Percentiles rank a stretch among this genome's conserved stretches.
Conservation (phyloP, 2,113 vertebrate species). For the Oriolus oriolus region DNA sequence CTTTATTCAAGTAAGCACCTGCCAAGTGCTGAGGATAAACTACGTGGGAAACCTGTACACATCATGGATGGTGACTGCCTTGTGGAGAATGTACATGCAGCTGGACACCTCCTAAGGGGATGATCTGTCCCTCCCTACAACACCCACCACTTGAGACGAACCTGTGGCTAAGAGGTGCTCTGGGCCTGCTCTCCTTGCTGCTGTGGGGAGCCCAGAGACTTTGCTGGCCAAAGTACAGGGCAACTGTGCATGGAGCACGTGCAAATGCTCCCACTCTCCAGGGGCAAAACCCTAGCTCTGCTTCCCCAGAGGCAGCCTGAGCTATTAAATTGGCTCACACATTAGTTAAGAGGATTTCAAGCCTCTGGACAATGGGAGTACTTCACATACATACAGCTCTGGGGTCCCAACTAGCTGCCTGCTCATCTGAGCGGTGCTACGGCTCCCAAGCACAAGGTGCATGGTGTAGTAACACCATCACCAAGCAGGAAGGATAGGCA, state of each 20-base stretch:
- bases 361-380: background rate
- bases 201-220: background rate
- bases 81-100: background rate
- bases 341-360: background rate
- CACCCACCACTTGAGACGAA: background rate
- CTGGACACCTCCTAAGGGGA: background rate
- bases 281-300: background rate
- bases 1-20: background rate
- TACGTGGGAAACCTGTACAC: background rate
- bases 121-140: background rate
- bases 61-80: background rate
- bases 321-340: background rate
- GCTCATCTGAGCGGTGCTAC: rapidly evolving
- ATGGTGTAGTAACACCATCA: background rate
- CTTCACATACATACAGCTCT: background rate
- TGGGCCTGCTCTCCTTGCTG: background rate
- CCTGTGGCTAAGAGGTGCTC: background rate
- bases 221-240: background rate
- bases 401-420: background rate
- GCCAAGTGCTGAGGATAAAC: background rate
- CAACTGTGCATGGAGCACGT: rapidly evolving
- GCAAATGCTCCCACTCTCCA: background rate
- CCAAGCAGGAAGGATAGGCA: background rate
- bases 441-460: background rate
- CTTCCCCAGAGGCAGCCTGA: background rate